Conservation (phyloP, 2,888 invertebrate genomes). For the Brassicogethes aeneus region DNA sequence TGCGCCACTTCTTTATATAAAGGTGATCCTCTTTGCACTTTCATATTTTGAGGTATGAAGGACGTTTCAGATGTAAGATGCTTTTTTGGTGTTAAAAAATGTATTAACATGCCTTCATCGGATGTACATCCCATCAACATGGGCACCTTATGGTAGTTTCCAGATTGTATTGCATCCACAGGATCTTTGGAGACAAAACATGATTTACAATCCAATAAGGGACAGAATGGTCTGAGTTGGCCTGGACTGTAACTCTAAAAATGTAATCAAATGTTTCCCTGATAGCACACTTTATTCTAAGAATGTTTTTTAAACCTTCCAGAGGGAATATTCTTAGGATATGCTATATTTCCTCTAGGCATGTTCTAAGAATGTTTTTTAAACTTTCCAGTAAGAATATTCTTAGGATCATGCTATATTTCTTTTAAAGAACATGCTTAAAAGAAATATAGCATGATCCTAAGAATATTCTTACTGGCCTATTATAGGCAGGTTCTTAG, state of each 20-base stretch:
- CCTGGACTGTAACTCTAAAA: not conserved
- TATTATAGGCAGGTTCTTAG: constrained; percentile 8
- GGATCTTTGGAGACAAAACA: constrained; percentile 16
- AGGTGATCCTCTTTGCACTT: constrained; percentile 21
- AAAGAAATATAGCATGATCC: too few relatives aligned
- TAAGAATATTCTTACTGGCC: too few relatives aligned
- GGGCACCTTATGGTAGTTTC: constrained; percentile 21
- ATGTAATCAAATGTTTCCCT: too few relatives aligned
- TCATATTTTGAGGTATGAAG: constrained; percentile 21
- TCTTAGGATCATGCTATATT: too few relatives aligned
- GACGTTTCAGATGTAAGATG: constrained; percentile 19
- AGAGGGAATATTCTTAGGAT: too few relatives aligned
- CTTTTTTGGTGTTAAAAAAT: constrained; percentile 8
- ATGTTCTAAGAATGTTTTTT: too few relatives aligned
- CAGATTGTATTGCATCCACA: constrained; percentile 12
- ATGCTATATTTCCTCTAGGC: too few relatives aligned
- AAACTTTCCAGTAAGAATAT: too few relatives aligned
- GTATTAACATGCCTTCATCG: constrained; percentile 29
- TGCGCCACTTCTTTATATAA: constrained; percentile 32
- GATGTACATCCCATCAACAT: constrained; percentile 27
- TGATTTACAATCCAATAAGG: constrained; percentile 10
- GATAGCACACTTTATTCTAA: too few relatives aligned
- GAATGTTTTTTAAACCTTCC: too few relatives aligned
- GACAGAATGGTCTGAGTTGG: constrained; percentile 5
- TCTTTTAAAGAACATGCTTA: too few relatives aligned